These are phyloP conservation scores for Microchirus variegatus DNA, from an alignment of 2,797 vertebrate species.

Conservation along the genomic window DNA sequence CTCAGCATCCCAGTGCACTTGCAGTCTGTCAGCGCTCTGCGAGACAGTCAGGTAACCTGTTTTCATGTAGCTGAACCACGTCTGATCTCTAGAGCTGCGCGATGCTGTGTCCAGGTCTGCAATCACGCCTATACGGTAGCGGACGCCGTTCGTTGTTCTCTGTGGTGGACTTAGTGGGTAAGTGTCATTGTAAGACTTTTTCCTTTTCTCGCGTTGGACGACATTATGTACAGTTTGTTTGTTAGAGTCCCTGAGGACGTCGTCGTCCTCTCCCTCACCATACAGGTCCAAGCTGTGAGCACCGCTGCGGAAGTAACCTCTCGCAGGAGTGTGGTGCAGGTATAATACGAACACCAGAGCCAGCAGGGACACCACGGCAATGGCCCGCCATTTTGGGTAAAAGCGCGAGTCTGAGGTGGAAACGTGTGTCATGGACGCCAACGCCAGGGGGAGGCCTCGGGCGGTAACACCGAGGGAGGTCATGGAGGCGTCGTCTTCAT, in stretches of 20 bases:
- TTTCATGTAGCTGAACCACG: constrained; percentile 96
- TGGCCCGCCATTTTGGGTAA: constrained; percentile 90
- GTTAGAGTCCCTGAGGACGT: constrained; percentile 8
- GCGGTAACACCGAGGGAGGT: constrained; percentile 83
- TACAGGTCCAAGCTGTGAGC: constrained; percentile 30
- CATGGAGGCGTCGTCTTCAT: constrained; percentile 58
- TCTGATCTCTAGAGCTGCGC: constrained; percentile 81
- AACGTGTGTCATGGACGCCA: constrained; percentile 85
- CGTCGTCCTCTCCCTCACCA: constrained; percentile 1
- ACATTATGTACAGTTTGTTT: constrained; percentile 29
- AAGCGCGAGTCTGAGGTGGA: constrained; percentile 88
- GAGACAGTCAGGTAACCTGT: constrained; percentile 89
- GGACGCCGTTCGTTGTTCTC: constrained; percentile 81
- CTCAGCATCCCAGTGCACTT: constrained; percentile 89
- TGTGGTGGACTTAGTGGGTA: constrained; percentile 89
- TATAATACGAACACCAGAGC: constrained; percentile 83
- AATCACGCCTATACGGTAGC: constrained; percentile 91
- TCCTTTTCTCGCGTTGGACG: constrained; percentile 36
- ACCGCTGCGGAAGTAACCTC: constrained; percentile 31
- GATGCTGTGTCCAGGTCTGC: constrained; percentile 93
- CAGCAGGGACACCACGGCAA: constrained; percentile 77
- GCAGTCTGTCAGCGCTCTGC: constrained; percentile 81
- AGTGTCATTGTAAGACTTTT: constrained; percentile 89
- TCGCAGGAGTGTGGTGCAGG: constrained; percentile 69
- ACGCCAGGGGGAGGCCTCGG: constrained; percentile 84